Evolutionary conservation across 2,888 invertebrate genomes (phyloP).

Genomic region (Himalopsyche kuldschensis): DNA sequence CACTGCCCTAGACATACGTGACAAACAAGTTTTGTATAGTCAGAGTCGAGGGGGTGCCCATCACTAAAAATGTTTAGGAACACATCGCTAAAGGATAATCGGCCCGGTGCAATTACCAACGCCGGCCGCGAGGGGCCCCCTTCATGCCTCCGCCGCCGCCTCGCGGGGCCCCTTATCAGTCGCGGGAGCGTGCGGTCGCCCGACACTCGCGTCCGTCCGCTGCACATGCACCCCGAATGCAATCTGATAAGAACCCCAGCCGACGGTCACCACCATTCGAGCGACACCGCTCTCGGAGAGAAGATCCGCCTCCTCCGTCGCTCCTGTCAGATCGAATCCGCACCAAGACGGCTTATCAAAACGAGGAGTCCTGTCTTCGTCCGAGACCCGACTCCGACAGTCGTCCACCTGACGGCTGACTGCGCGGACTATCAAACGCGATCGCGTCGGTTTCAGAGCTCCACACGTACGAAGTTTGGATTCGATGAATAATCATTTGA

Average conservation of each 20-base stretch:
- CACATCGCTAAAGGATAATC: slow-evolving; percentile 1
- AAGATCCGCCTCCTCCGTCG: not conserved
- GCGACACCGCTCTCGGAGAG: not conserved
- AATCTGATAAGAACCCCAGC: not conserved
- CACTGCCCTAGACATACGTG: too few relatives aligned
- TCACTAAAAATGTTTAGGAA: not conserved
- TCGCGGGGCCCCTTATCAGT: not conserved
- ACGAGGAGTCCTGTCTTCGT: not conserved
- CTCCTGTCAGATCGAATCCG: not conserved
- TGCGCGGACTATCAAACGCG: not conserved
- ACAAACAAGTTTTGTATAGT: too few relatives aligned
- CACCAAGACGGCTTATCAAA: not conserved
- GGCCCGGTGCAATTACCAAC: slow-evolving; percentile 29
- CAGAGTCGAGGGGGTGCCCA: too few relatives aligned
- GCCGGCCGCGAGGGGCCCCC: slow-evolving; percentile 13
- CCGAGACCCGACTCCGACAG: not conserved
- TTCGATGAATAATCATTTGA: too few relatives aligned
- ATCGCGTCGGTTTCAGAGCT: too few relatives aligned
- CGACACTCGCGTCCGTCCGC: slow-evolving; percentile 4
- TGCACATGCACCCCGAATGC: slow-evolving; percentile 2
- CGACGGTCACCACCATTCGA: not conserved
- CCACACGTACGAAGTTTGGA: too few relatives aligned
- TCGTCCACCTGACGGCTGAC: not conserved
- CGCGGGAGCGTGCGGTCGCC: not conserved
- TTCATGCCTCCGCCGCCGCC: not conserved